phyloP scores from a whole-genome alignment of 2,113 vertebrate species.

The Noturus placidus region DNA sequence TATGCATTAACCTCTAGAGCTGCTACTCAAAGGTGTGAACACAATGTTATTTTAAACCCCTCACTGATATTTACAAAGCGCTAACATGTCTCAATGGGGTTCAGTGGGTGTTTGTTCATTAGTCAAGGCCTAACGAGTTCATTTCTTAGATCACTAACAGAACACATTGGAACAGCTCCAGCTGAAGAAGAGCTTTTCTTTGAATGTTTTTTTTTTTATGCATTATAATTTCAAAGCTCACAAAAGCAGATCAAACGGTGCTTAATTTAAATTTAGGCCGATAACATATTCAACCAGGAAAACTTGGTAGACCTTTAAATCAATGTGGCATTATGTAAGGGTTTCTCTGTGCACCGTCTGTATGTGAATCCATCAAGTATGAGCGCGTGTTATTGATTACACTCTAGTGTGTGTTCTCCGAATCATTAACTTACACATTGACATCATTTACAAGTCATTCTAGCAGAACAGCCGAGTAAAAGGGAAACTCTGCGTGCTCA shows the following conservation, averaged over 20 bases:
- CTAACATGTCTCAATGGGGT: constrained; percentile 32
- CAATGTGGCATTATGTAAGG: not conserved
- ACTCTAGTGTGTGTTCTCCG: constrained; percentile 16
- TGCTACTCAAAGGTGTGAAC: not conserved
- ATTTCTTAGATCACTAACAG: constrained; percentile 40
- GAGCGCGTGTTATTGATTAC: constrained; percentile 32
- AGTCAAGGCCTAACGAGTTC: constrained; percentile 25
- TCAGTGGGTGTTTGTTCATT: constrained; percentile 29
- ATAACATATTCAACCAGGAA: not conserved
- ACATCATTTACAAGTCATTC: constrained; percentile 41
- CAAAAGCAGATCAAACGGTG: not conserved
- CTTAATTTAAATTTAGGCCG: not conserved
- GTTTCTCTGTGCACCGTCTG: not conserved
- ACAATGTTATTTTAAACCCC: constrained; percentile 21
- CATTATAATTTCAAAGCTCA: not conserved
- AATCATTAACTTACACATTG: constrained; percentile 43
- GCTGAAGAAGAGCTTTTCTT: not conserved
- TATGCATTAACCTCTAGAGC: constrained; percentile 7
- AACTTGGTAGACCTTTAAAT: not conserved
- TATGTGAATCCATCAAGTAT: constrained; percentile 18
- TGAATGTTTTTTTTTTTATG: not conserved
- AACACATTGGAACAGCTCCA: not conserved
- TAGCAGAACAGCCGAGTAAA: constrained; percentile 10
- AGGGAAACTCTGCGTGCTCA: not conserved
- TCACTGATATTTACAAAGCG: constrained; percentile 32